Evolutionary conservation across 2,797 vertebrate species (phyloP).

Genomic region (Rhinogobio ventralis): DNA sequence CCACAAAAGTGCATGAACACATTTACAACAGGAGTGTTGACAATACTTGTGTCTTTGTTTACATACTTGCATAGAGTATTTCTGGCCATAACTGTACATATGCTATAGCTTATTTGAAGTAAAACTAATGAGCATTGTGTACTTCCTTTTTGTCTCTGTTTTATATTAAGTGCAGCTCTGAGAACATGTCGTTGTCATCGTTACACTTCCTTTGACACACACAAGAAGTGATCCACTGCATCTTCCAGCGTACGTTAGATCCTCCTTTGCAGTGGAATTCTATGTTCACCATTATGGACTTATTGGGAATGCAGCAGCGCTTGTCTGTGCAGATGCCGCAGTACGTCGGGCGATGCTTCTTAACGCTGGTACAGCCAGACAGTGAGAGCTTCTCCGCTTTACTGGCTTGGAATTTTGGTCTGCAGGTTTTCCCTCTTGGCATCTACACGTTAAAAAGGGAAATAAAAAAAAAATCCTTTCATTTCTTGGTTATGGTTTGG

Average conservation of each 20-base stretch:
- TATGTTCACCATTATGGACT: slow-evolving; percentile 86
- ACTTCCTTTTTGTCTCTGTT: not conserved
- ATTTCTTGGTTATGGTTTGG: slow-evolving; percentile 5
- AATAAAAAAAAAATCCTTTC: not conserved
- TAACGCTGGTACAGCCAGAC: slow-evolving; percentile 88
- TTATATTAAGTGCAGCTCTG: slow-evolving; percentile 87
- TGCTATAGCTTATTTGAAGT: not conserved
- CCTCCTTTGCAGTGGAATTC: slow-evolving; percentile 87
- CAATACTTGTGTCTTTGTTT: not conserved
- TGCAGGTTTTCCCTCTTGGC: slow-evolving; percentile 88
- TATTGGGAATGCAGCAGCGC: slow-evolving; percentile 92
- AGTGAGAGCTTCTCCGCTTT: slow-evolving; percentile 86
- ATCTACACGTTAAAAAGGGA: slow-evolving; percentile 72
- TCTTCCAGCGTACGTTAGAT: slow-evolving; percentile 86
- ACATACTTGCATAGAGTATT: not conserved
- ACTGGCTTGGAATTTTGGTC: slow-evolving; percentile 85
- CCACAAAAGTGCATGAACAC: not conserved
- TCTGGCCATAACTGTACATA: not conserved
- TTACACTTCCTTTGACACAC: slow-evolving; percentile 90
- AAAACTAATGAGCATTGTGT: not conserved
- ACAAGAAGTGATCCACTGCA: slow-evolving; percentile 96
- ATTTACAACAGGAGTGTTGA: not conserved
- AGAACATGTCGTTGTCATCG: slow-evolving; percentile 87
- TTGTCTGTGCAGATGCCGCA: slow-evolving; percentile 89
- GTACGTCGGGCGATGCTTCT: slow-evolving; percentile 86